Conservation (phyloP, 2,113 vertebrate species). For the Galbula dea region DNA sequence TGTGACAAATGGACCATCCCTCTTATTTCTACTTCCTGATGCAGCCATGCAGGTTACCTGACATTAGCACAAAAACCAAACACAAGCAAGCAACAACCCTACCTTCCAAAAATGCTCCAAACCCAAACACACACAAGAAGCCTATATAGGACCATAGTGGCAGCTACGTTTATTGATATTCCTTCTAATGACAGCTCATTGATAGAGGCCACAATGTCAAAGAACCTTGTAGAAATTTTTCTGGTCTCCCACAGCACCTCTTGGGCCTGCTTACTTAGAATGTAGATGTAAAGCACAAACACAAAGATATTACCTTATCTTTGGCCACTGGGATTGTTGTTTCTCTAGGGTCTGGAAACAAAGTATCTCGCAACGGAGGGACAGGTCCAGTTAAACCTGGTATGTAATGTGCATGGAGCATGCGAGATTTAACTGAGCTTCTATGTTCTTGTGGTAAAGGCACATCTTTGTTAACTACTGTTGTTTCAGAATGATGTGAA, state of each 20-base stretch:
- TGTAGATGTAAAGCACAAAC: not conserved
- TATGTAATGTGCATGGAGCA: not conserved
- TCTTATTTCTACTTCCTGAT: not conserved
- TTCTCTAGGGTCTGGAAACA: slow-evolving; percentile 43
- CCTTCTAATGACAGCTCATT: not conserved
- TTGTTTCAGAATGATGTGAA: slow-evolving; percentile 47
- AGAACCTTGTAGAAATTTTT: not conserved
- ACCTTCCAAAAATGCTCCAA: not conserved
- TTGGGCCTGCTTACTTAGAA: not conserved
- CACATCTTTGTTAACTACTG: slow-evolving; percentile 65
- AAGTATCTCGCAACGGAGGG: slow-evolving; percentile 51
- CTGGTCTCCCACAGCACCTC: not conserved
- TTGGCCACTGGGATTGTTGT: slow-evolving; percentile 65
- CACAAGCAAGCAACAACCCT: not conserved
- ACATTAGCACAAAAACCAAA: not conserved
- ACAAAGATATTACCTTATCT: slow-evolving; percentile 80
- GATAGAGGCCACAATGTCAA: not conserved
- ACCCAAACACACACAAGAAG: not conserved
- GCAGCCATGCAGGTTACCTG: not conserved
- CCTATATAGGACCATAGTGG: accelerated
- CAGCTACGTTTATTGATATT: not conserved
- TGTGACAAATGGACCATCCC: not conserved
- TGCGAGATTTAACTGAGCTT: not conserved
- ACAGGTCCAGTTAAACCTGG: slow-evolving; percentile 47
- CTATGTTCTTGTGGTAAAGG: slow-evolving; percentile 66